Conservation (phyloP, 2,797 vertebrate genomes). For the Ctenochaetus hawaiiensis region DNA sequence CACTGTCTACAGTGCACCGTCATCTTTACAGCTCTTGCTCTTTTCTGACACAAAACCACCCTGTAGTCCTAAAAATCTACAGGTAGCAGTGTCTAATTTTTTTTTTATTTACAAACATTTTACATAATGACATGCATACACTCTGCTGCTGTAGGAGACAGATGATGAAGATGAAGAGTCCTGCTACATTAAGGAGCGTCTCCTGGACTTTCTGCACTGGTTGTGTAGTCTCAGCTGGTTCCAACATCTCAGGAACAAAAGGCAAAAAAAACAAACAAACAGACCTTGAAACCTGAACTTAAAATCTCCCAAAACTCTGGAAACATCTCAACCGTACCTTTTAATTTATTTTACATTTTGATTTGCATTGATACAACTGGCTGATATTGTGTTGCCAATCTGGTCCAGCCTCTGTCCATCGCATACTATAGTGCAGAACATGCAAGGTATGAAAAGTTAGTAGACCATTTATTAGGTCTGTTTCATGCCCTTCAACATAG, state of each 20-base stretch:
- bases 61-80: not conserved
- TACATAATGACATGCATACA: constrained; percentile 44
- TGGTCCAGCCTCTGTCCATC: not conserved
- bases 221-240: constrained; percentile 82
- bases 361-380: not conserved
- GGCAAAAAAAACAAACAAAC: constrained; percentile 87
- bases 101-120: not conserved
- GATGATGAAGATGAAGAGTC: constrained; percentile 84
- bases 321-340: constrained; percentile 13
- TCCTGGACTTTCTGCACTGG: constrained; percentile 87
- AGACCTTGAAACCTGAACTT: constrained; percentile 44
- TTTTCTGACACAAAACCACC: not conserved
- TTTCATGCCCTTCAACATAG: too few relatives aligned
- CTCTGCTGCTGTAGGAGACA: constrained; percentile 78
- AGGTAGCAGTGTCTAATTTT: not conserved
- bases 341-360: not conserved
- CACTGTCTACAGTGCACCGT: not conserved
- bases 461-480: too few relatives aligned
- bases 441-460: too few relatives aligned
- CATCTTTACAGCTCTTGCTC: not conserved
- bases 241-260: constrained; percentile 84
- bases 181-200: constrained; percentile 82
- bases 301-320: constrained; percentile 65
- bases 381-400: constrained; percentile 4
- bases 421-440: too few relatives aligned